Conservation (phyloP, 2,888 invertebrate species). For the Drosophila koepferae region DNA sequence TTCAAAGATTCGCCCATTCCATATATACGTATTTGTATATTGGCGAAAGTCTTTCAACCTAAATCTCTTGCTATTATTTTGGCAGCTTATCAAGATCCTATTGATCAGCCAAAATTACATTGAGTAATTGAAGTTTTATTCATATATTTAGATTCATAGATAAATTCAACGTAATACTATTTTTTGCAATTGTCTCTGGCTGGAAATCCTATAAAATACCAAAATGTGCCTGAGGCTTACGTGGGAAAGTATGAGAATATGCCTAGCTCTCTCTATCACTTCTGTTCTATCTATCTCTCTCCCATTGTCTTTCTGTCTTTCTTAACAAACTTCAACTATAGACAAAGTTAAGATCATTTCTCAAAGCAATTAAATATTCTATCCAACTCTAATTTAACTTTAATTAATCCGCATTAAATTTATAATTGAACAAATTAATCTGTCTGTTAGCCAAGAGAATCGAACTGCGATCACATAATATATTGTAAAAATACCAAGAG, state of each 20-base stretch:
- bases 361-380: not conserved
- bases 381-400: not conserved
- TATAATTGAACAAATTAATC: slow-evolving; percentile 1
- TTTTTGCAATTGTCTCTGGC: not conserved
- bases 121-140: no score
- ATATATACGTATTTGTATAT: no score
- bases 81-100: no score
- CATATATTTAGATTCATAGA: not conserved
- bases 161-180: not conserved
- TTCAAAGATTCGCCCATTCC: no score
- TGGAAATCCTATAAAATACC: not conserved
- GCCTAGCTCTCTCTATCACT: no score
- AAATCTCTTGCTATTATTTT: no score
- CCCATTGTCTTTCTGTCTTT: not conserved
- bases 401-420: not conserved
- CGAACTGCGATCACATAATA: slow-evolving; percentile 34
- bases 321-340: no score
- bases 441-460: not conserved
- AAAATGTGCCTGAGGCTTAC: not conserved
- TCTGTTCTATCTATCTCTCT: not conserved
- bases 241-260: no score
- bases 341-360: not conserved
- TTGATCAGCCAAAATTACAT: no score
- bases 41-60: no score
- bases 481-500: slow-evolving; percentile 20